These are phyloP conservation scores for Proisotoma minuta DNA, from an alignment of 2,888 invertebrate species.

Conservation along the genomic window DNA sequence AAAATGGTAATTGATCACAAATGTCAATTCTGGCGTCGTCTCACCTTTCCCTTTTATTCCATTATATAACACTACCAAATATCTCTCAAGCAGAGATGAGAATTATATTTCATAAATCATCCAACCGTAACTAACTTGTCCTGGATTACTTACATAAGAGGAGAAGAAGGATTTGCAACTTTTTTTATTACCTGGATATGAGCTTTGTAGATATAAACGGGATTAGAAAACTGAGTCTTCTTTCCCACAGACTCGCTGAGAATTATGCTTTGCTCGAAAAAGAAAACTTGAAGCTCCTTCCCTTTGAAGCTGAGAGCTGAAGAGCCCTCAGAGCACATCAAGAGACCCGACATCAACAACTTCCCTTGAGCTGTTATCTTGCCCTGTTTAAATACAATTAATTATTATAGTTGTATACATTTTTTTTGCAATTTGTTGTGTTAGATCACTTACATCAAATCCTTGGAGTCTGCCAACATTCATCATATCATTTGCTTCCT, in stretches of 20 bases:
- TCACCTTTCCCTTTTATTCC: too few species aligned
- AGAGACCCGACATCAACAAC: conserved; percentile 76
- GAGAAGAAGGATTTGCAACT: too few species aligned
- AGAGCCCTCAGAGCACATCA: conserved; percentile 64
- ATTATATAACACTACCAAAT: too few species aligned
- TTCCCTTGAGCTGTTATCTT: conserved; percentile 97
- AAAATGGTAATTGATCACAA: too few species aligned
- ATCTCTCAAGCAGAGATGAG: too few species aligned
- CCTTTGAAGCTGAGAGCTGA: conserved; percentile 56
- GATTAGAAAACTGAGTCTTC: conserved; percentile 86
- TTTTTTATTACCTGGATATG: conserved; percentile 82
- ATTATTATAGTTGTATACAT: background rate
- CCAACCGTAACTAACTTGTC: too few species aligned
- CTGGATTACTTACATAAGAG: too few species aligned
- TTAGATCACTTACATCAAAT: conserved; percentile 68
- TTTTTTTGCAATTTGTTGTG: conserved; percentile 1
- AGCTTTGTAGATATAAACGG: conserved; percentile 89
- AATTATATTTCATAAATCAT: too few species aligned
- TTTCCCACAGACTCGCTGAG: conserved; percentile 91
- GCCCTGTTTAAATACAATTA: conserved; percentile 60
- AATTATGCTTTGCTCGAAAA: conserved; percentile 96
- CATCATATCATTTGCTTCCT: conserved; percentile 99
- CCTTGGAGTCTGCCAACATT: conserved; percentile 93
- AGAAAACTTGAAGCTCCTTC: conserved; percentile 89
- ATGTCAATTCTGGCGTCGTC: too few species aligned